Evolutionary conservation across 1,140 invertebrate species (phyloP), one percentile per base, ranked within the genome.

Genomic region (Drosophila novamexicana): DNA sequence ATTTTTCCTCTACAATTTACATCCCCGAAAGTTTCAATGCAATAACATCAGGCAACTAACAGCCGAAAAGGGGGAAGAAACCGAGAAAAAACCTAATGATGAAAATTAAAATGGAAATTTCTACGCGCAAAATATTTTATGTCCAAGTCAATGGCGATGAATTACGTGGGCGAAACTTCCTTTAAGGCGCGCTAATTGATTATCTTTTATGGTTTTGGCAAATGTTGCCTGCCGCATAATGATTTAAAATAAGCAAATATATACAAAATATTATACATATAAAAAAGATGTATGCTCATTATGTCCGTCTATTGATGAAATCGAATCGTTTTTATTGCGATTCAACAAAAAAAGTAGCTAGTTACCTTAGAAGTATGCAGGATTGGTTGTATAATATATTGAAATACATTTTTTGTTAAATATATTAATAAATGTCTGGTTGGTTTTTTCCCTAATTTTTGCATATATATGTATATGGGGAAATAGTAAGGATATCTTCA

Each of bases 101-200:
- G 57, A 72, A 79, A 72, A 73, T 79, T 77, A 52, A 77, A 81
- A 77, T 63, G 69, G 22, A 78, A 79, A 70, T 78, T 81, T 53
- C 79, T 79, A 75, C 69, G 63, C 52, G 58, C 67, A 47, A 73
- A 77, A 73, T 68, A 67, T 76, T 71, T 71, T 58, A 64, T 29
- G 64, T 32, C 45, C 59, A 45, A 71, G 45, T 40, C 59, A 56
- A 66, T 47, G 56, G 59, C 37, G 37, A 49, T 74, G 34, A n/a
- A 16, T 18, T 50, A 59, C 14, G 58, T 81, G 73, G 74, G 62
- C 40, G 39, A 63, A 74, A 49, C 45, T 14, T 56, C 36, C 53
- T 67, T 75, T 57, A 22, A 61, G 62, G 62, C 52, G 59, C 45
- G 42, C 79, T 82, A 83, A 82, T 82, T 83, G 79, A 83, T 75